A percentile compares a stretch with the other conserved stretches of the same genome.
phyloP scores from a whole-genome alignment of 2,113 vertebrate genomes.

The Microtus oregoni region DNA sequence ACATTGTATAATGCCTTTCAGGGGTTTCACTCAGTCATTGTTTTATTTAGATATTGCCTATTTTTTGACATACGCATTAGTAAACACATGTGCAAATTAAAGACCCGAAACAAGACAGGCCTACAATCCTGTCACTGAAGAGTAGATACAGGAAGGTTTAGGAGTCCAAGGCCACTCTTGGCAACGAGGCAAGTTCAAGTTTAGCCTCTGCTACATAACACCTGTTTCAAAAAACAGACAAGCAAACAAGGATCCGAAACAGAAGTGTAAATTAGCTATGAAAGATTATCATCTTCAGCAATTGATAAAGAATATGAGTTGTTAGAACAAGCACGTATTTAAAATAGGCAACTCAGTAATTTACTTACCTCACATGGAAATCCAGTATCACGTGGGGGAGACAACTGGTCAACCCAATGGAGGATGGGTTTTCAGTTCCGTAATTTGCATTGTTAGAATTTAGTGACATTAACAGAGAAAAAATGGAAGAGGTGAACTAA shows the following conservation, averaged over 20 bases:
- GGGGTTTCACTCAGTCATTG: not conserved
- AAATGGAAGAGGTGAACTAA: not conserved
- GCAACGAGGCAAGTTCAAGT: not conserved
- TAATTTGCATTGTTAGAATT: slow-evolving; percentile 22
- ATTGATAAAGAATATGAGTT: not conserved
- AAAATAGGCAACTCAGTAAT: not conserved
- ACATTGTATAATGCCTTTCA: not conserved
- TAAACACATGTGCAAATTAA: slow-evolving; percentile 45
- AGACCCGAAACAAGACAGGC: not conserved
- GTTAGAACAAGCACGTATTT: not conserved
- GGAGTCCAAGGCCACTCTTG: not conserved
- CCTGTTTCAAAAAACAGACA: not conserved
- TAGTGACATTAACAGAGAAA: not conserved
- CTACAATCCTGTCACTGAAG: not conserved
- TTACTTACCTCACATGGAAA: not conserved
- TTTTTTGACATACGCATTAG: slow-evolving; percentile 5
- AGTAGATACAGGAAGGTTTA: not conserved
- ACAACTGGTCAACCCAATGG: slow-evolving; percentile 56
- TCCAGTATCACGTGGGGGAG: slow-evolving; percentile 66
- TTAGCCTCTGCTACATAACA: not conserved
- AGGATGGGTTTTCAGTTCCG: slow-evolving; percentile 55
- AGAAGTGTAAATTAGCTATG: not conserved
- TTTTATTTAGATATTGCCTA: not conserved
- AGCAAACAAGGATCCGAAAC: not conserved
- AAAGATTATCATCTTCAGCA: slow-evolving; percentile 21